These are phyloP conservation scores for Pempheris klunzingeri DNA, from an alignment of 2,797 vertebrate species.

Conservation along the genomic window DNA sequence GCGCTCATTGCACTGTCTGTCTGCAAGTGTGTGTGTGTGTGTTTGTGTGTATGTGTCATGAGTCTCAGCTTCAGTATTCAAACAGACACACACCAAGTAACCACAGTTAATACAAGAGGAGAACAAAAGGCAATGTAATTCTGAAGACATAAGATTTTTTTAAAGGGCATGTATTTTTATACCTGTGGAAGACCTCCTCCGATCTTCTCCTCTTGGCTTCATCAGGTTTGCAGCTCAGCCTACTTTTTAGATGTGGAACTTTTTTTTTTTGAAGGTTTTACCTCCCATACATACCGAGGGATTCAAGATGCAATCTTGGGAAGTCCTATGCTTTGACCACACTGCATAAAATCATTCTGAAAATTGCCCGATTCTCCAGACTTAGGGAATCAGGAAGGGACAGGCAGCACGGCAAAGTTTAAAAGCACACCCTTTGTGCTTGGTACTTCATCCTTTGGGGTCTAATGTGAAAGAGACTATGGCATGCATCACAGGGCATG, in stretches of 20 bases:
- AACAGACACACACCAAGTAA: conserved; percentile 32
- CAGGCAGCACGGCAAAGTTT: not conserved
- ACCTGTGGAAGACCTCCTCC: conserved; percentile 57
- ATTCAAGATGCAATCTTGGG: not conserved
- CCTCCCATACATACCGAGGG: not conserved
- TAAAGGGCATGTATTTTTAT: conserved; percentile 68
- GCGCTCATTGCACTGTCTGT: not conserved
- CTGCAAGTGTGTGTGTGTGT: conserved; percentile 19
- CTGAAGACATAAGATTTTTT: not conserved
- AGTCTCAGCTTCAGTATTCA: conserved; percentile 36
- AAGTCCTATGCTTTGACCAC: not conserved
- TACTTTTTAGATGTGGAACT: not conserved
- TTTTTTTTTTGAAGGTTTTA: not conserved
- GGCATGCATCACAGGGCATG: not conserved
- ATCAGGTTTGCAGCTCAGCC: conserved; percentile 54
- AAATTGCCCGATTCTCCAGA: not conserved
- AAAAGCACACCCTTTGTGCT: not conserved
- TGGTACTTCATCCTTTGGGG: not conserved
- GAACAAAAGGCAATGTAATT: conserved; percentile 47
- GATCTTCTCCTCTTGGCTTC: conserved; percentile 45
- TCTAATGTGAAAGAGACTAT: not conserved
- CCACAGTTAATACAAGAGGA: conserved; percentile 25
- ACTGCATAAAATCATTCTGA: not conserved
- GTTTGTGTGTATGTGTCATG: not conserved
- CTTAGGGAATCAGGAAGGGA: no score